Conservation (phyloP, 2,113 vertebrate species). For the Rhea pennata region DNA sequence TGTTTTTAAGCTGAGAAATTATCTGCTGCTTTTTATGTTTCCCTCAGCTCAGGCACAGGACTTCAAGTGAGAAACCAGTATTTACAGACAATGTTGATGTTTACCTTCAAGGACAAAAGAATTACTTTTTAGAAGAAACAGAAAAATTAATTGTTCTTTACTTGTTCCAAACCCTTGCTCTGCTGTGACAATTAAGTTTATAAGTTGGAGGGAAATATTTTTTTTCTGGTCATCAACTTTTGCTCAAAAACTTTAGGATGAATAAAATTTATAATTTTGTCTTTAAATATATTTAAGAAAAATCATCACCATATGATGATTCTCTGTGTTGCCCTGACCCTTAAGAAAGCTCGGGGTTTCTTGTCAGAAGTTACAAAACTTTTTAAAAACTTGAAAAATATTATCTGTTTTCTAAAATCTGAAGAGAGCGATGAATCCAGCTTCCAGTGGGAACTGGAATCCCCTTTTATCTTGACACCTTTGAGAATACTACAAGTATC, state of each 20-base stretch:
- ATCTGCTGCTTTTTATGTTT: neutral
- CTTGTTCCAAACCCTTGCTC: neutral
- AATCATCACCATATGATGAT: neutral
- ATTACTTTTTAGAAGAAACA: neutral
- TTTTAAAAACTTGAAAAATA: neutral
- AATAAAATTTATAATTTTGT: neutral
- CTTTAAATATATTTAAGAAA: neutral
- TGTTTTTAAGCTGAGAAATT: neutral
- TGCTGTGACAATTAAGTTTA: neutral
- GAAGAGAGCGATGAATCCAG: neutral
- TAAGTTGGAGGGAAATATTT: neutral
- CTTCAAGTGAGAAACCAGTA: neutral
- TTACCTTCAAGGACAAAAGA: neutral
- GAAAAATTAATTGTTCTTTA: neutral
- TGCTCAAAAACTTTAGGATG: neutral
- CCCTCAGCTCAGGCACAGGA: neutral
- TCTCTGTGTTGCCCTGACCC: neutral
- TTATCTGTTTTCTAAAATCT: neutral
- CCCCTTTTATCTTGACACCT: neutral
- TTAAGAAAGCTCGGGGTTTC: neutral
- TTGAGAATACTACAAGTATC: neutral
- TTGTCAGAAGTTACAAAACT: neutral
- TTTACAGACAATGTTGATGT: neutral
- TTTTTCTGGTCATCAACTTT: neutral
- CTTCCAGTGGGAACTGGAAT: neutral